Conservation (phyloP, 2,888 invertebrate species). For the Anthophora plumipes region DNA sequence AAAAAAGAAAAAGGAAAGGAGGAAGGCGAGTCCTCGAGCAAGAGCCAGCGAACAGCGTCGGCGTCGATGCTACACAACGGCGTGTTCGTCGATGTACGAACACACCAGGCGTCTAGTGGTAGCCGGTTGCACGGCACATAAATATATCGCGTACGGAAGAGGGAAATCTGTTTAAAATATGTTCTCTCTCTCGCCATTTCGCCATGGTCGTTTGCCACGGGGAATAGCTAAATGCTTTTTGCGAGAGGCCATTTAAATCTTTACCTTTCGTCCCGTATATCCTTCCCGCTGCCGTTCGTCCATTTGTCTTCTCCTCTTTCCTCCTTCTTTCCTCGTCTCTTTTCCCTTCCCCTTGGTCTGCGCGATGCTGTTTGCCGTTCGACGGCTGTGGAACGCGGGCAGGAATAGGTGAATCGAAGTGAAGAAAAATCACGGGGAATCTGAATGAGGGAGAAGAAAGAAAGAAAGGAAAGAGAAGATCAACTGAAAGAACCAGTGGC, state of each 20-base stretch:
- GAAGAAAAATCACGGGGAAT: slow-evolving; percentile 14
- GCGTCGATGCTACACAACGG: slow-evolving; percentile 33
- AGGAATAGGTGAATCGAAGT: neutral
- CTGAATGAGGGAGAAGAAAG: neutral
- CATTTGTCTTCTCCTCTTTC: slow-evolving; percentile 51
- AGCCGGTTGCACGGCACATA: slow-evolving; percentile 77
- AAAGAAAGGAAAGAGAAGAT: neutral
- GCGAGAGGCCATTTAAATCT: slow-evolving; percentile 84
- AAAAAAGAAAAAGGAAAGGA: slow-evolving; percentile 67
- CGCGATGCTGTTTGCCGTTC: slow-evolving; percentile 35
- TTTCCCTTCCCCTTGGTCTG: slow-evolving; percentile 22
- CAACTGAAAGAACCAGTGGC: neutral
- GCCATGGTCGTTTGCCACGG: slow-evolving; percentile 84
- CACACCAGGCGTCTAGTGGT: slow-evolving; percentile 50
- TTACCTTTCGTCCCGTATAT: slow-evolving; percentile 78
- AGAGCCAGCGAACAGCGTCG: slow-evolving; percentile 53
- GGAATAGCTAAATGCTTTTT: slow-evolving; percentile 85
- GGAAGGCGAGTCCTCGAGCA: slow-evolving; percentile 64
- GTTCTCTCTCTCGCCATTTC: slow-evolving; percentile 80
- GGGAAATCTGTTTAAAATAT: slow-evolving; percentile 84
- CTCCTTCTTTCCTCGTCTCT: slow-evolving; percentile 63
- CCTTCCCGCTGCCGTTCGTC: slow-evolving; percentile 44
- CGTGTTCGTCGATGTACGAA: slow-evolving; percentile 18
- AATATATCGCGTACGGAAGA: slow-evolving; percentile 81
- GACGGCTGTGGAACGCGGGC: neutral